Percentiles rank a stretch among this genome's conserved stretches.
phyloP scores from a whole-genome alignment of 2,888 invertebrate genomes.

The Epirrhoe tristata region DNA sequence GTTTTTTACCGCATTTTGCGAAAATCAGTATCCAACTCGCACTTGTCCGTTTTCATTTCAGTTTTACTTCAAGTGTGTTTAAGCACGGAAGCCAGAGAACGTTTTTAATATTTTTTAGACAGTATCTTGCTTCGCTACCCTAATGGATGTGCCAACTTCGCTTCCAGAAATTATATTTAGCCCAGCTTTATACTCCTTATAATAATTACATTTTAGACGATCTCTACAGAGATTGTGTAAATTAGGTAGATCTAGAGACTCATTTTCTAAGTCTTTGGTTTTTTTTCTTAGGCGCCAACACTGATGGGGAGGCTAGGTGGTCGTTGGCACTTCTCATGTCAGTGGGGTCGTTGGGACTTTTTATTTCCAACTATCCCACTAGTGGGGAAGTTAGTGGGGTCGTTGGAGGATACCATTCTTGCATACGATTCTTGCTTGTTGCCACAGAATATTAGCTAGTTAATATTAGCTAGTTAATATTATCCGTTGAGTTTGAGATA shows the following conservation, averaged over 20 bases:
- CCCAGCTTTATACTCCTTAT: constrained; percentile 14
- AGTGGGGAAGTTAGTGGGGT: too few relatives aligned
- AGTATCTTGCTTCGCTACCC: constrained; percentile 21
- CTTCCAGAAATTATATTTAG: constrained; percentile 24
- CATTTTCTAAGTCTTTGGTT: not conserved
- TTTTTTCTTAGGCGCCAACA: not conserved
- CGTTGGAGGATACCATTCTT: too few relatives aligned
- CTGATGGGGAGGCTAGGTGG: too few relatives aligned
- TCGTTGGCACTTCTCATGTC: too few relatives aligned
- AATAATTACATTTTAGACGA: constrained; percentile 20
- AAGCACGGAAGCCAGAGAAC: constrained; percentile 15
- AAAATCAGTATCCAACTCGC: too few relatives aligned
- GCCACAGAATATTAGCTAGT: too few relatives aligned
- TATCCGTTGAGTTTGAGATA: too few relatives aligned
- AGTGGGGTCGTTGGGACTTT: too few relatives aligned
- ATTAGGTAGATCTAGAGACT: not conserved
- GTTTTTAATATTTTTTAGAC: constrained; percentile 32
- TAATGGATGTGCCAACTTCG: constrained; percentile 24
- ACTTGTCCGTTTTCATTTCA: not conserved
- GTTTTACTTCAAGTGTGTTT: constrained; percentile 1
- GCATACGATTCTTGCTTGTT: too few relatives aligned
- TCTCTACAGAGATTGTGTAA: not conserved
- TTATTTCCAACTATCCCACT: too few relatives aligned
- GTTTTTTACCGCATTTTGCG: too few relatives aligned
- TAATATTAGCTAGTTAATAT: too few relatives aligned